Conservation (phyloP, 1,140 invertebrate species). For the Tenebrio molitor region DNA sequence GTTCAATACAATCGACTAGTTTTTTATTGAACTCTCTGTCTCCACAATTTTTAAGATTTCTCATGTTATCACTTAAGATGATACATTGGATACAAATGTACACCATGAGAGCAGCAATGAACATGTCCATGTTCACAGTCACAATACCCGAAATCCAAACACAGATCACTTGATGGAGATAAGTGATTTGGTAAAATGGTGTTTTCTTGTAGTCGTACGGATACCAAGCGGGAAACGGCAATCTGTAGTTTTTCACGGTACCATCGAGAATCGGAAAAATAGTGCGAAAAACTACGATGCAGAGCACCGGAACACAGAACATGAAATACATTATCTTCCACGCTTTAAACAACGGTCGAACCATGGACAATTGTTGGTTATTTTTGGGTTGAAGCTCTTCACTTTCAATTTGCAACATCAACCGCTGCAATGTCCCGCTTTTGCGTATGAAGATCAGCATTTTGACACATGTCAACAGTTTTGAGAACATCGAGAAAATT, state of each 20-base stretch:
- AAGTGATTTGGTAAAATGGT: constrained; percentile 14
- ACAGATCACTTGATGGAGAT: too few relatives aligned
- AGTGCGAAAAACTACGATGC: not conserved
- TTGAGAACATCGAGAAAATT: not conserved
- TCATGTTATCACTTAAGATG: not conserved
- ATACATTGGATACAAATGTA: not conserved
- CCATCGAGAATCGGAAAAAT: not conserved
- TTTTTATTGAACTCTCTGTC: not conserved
- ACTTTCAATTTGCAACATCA: not conserved
- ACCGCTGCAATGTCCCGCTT: not conserved
- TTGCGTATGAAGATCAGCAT: not conserved
- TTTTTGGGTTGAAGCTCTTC: not conserved
- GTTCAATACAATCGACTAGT: not conserved
- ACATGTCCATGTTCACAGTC: not conserved
- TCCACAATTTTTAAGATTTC: not conserved
- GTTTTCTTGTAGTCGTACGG: not conserved
- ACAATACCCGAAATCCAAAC: too few relatives aligned
- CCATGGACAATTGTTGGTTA: not conserved
- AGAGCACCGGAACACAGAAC: not conserved
- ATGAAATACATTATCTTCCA: constrained; percentile 1
- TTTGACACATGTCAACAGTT: not conserved
- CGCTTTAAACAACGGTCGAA: not conserved
- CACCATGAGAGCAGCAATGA: not conserved
- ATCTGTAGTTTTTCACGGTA: too few relatives aligned
- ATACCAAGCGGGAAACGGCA: too few relatives aligned